Evolutionary conservation across 64 coral and sea anemone species (phyloP).

Genomic region (Montipora cactus): DNA sequence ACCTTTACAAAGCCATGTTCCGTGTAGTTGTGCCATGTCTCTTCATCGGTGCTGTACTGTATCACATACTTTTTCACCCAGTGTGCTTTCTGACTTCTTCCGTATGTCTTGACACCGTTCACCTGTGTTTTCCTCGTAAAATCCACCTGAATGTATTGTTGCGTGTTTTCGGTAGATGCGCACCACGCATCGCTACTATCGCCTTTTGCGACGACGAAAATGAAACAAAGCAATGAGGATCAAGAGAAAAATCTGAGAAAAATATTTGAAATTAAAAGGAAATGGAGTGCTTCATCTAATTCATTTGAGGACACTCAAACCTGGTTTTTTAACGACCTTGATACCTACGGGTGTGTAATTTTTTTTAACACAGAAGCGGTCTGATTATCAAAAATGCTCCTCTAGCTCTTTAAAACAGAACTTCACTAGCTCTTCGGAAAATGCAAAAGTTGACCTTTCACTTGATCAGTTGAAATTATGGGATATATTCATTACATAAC

Average conservation of each 20-base stretch:
- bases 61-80: constrained; percentile 79
- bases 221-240: not conserved
- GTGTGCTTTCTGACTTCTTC: constrained; percentile 61
- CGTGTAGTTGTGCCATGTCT: constrained; percentile 68
- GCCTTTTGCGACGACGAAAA: not conserved
- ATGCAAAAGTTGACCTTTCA: too few relatives aligned
- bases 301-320: too few relatives aligned
- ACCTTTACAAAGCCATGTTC: constrained; percentile 87
- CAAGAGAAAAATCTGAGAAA: not conserved
- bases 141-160: constrained; percentile 85
- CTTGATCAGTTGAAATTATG: too few relatives aligned
- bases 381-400: too few relatives aligned
- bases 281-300: too few relatives aligned
- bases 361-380: too few relatives aligned
- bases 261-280: not conserved
- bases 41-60: constrained; percentile 80
- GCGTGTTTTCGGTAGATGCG: constrained; percentile 27
- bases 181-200: constrained; percentile 81
- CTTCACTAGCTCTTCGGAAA: too few relatives aligned
- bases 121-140: constrained; percentile 72
- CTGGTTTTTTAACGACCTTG: too few relatives aligned
- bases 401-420: too few relatives aligned
- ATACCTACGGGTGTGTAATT: too few relatives aligned
- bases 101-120: constrained; percentile 56
- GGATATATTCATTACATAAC: too few relatives aligned